phyloP scores from a whole-genome alignment of 2,888 invertebrate species.

The Frankliniella intonsa region DNA sequence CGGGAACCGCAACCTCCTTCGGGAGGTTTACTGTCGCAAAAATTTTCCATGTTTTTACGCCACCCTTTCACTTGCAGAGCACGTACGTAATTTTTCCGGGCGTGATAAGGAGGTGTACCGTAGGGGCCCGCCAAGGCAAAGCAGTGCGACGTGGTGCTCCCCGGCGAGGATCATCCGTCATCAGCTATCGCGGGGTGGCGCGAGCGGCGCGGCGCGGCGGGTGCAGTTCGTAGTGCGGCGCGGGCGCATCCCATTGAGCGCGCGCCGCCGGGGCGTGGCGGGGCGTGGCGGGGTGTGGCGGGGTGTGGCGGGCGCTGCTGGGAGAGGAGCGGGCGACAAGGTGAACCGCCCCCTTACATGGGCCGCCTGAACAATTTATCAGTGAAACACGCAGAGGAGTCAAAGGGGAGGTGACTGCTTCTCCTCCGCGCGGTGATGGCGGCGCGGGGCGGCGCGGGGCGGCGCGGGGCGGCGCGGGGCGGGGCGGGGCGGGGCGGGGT shows the following conservation, averaged over 20 bases:
- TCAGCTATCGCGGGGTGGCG: no score
- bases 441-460: background rate
- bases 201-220: background rate
- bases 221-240: background rate
- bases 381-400: slow-evolving; percentile 10
- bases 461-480: background rate
- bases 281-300: background rate
- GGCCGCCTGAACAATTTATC: background rate
- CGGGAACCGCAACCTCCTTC: no score
- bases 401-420: background rate
- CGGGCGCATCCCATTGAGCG: background rate
- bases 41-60: no score
- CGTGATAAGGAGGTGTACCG: background rate
- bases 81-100: no score
- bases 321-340: slow-evolving; percentile 3
- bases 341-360: slow-evolving; percentile 21
- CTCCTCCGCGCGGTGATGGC: background rate
- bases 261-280: background rate
- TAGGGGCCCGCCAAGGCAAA: background rate
- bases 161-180: no score
- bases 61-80: no score
- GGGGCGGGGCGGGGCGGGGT: background rate
- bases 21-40: no score
- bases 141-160: no score
- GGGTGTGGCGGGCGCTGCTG: background rate